phyloP scores from a whole-genome alignment of 2,113 vertebrate species.

The Paratilapia polleni region DNA sequence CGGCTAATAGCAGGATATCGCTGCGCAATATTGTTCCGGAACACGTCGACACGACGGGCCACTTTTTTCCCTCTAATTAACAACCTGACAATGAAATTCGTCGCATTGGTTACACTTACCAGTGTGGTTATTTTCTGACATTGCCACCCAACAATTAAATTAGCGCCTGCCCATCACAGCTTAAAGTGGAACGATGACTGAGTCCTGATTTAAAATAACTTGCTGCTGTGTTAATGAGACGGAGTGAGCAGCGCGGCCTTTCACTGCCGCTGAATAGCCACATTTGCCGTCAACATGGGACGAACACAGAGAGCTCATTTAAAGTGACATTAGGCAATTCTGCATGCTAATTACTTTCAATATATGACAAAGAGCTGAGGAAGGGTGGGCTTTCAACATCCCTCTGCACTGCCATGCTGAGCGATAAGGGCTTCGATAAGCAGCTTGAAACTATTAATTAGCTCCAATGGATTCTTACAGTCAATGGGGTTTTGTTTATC shows the following conservation, averaged over 20 bases:
- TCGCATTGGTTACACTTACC: constrained; percentile 29
- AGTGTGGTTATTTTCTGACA: constrained; percentile 50
- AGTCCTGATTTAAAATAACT: constrained; percentile 39
- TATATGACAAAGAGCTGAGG: constrained; percentile 39
- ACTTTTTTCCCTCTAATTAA: constrained; percentile 63
- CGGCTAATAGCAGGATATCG: constrained; percentile 42
- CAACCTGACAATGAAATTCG: constrained; percentile 51
- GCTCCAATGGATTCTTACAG: constrained; percentile 18
- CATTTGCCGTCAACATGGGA: not conserved
- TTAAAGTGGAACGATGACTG: constrained; percentile 6
- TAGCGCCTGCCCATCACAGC: constrained; percentile 54
- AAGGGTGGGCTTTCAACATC: constrained; percentile 11
- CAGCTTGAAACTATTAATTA: constrained; percentile 52
- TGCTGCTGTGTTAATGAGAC: constrained; percentile 48
- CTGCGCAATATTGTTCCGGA: constrained; percentile 30
- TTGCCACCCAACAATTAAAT: constrained; percentile 61
- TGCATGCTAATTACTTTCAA: constrained; percentile 57
- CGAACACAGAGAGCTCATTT: constrained; percentile 44
- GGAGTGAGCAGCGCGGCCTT: constrained; percentile 2
- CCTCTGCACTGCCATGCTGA: not conserved
- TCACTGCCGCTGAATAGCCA: not conserved
- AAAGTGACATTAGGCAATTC: constrained; percentile 32
- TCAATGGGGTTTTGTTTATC: constrained; percentile 43
- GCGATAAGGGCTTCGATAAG: constrained; percentile 34
- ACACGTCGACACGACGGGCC: constrained; percentile 28